Evolutionary conservation across 2,797 vertebrate species (phyloP), one percentile per base, ranked within the genome.

Genomic region (Betta splendens): DNA sequence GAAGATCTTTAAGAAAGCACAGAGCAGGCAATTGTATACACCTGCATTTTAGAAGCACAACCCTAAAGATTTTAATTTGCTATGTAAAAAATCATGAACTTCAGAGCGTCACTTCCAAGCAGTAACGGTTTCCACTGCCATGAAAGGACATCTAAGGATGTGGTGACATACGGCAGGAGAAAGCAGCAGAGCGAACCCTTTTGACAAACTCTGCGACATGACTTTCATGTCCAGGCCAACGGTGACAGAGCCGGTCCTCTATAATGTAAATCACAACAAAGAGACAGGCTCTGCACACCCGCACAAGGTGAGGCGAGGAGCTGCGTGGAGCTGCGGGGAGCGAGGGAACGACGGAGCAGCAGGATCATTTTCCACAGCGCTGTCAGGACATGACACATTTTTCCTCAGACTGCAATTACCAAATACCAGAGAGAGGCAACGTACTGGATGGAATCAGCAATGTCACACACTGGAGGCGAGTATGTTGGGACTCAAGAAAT

Each of bases 301-400:
- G 36, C 23, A 46, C 51, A 49, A 59, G 60, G 59, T 33, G 49
- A 67, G 29, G 10, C 32, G 10, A 51, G 20, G 63, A 69, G 54
- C 22, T 40, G 37, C 1, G 61, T n/a, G 45, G 33, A 63, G 45
- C 47, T 61, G 47, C 31, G 18, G 28, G 53, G 20, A 47, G 57
- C 43, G 35, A 29, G 47, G 62, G 40, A 69, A 61, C 21, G 3
- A 51, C 13, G 48, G 48, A 72, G 61, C 31, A 44, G 73, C 44
- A 25, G 52, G 59, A 61, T 60, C 1, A 39, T 54, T 72, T 69
- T 62, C 58, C 40, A 11, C 63, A 72, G 75, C 4, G 39, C 70
- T 85, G 88, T 85, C 81, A 77, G 69, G 74, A 77, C 80, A 74
- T 53, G 74, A 86, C 61, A 77, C 71, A 78, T 84, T 77, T 79